Conservation (phyloP, 1,140 invertebrate genomes). For the Philaenus spumarius region DNA sequence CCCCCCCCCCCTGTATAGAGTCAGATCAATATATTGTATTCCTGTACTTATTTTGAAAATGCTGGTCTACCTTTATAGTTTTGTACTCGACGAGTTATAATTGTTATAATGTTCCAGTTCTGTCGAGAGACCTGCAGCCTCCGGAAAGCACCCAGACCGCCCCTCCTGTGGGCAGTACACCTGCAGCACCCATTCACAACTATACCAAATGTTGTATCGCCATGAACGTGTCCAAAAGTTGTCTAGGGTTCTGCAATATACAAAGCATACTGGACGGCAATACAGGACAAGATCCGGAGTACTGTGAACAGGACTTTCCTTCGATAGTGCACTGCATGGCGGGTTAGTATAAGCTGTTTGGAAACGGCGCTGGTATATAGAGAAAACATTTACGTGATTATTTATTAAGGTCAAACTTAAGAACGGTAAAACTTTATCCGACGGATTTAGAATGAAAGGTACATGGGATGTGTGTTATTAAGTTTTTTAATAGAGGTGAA, state of each 20-base stretch:
- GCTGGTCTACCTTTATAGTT: too few relatives aligned
- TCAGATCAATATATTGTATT: too few relatives aligned
- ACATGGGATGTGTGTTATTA: too few relatives aligned
- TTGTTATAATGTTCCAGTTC: conserved; percentile 41
- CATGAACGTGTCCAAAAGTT: conserved; percentile 56
- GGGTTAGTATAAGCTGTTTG: conserved; percentile 41
- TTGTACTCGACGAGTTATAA: not conserved
- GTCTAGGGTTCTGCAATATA: conserved; percentile 75
- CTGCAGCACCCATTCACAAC: conserved; percentile 51
- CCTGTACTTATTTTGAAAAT: too few relatives aligned
- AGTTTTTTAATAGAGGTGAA: too few relatives aligned
- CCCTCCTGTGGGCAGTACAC: conserved; percentile 37
- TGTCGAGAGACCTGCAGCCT: conserved; percentile 42
- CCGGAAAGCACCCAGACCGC: conserved; percentile 34
- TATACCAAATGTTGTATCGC: conserved; percentile 67
- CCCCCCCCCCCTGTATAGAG: too few relatives aligned
- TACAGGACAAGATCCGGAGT: conserved; percentile 68
- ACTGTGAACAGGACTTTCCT: conserved; percentile 69
- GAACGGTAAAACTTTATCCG: too few relatives aligned
- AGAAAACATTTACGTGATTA: too few relatives aligned
- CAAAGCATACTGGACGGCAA: conserved; percentile 69
- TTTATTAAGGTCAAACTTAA: too few relatives aligned
- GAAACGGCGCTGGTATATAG: too few relatives aligned
- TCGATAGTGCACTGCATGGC: conserved; percentile 60
- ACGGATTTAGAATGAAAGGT: too few relatives aligned